Evolutionary conservation across 2,888 invertebrate species (phyloP).

Genomic region (Phyllotreta cruciferae): DNA sequence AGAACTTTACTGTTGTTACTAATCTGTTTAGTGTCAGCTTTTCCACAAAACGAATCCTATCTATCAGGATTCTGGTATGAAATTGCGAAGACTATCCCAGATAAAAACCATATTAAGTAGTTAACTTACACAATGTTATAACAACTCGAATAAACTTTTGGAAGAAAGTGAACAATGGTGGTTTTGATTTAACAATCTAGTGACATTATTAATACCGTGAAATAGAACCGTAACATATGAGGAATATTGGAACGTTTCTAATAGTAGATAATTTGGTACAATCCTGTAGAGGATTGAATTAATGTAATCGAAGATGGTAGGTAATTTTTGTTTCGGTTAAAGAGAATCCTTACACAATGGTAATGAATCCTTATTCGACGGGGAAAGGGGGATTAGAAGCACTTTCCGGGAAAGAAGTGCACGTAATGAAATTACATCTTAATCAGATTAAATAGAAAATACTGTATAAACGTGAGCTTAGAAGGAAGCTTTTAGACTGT

Average conservation of each 20-base stretch:
- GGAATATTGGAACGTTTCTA: background rate
- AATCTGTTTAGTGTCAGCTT: no score
- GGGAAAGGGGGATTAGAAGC: slow-evolving; percentile 33
- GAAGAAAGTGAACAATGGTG: no score
- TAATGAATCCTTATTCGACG: slow-evolving; percentile 33
- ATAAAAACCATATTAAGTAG: no score
- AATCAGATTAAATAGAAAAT: slow-evolving; percentile 21
- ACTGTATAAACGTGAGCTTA: background rate
- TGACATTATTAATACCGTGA: background rate
- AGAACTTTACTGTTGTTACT: no score
- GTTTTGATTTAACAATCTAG: no score
- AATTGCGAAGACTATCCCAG: no score
- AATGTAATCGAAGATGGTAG: slow-evolving; percentile 9
- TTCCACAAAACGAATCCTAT: no score
- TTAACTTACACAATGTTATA: no score
- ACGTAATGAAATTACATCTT: slow-evolving; percentile 36
- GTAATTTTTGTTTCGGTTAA: slow-evolving; percentile 13
- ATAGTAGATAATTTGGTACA: no score
- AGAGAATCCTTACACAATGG: slow-evolving; percentile 29
- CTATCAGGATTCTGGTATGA: no score
- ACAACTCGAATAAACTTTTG: no score
- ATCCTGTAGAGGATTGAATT: background rate
- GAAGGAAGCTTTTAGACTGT: background rate
- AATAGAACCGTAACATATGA: background rate
- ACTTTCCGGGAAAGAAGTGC: slow-evolving; percentile 27